Percentiles rank a stretch among this genome's conserved stretches.
Evolutionary conservation across 1,140 invertebrate genomes (phyloP).

Genomic region (Drosophila mojavensis): DNA sequence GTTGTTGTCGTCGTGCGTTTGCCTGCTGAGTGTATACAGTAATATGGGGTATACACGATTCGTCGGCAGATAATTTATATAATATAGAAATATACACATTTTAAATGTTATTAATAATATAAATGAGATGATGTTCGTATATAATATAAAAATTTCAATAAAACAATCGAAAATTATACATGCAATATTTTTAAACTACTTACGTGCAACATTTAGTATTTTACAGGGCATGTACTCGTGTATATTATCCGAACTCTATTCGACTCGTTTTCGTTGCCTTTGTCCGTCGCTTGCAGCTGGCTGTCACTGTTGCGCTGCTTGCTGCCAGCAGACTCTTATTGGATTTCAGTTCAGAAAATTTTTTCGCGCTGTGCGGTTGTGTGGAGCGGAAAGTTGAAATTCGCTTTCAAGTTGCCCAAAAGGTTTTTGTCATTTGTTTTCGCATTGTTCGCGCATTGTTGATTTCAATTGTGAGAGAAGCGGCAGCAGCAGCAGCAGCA

Average conservation of each 20-base stretch:
- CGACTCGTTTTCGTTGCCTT: slow-evolving; percentile 36
- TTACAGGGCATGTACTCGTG: slow-evolving; percentile 22
- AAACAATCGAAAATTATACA: no score
- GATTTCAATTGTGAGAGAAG: slow-evolving; percentile 60
- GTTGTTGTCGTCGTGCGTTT: slow-evolving; percentile 42
- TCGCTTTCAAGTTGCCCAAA: slow-evolving; percentile 65
- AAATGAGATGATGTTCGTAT: no score
- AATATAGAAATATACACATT: not conserved
- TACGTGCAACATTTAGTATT: no score
- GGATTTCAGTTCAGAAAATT: slow-evolving; percentile 67
- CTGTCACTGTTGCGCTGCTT: slow-evolving; percentile 34
- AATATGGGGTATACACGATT: not conserved
- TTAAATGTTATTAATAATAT: not conserved
- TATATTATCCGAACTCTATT: not conserved
- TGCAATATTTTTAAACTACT: no score
- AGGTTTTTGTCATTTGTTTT: slow-evolving; percentile 58
- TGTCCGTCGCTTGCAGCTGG: slow-evolving; percentile 61
- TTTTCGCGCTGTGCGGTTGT: slow-evolving; percentile 72
- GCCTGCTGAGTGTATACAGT: slow-evolving; percentile 34
- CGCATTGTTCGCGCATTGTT: slow-evolving; percentile 55
- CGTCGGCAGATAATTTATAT: not conserved
- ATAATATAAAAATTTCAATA: no score
- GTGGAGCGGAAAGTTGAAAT: slow-evolving; percentile 66
- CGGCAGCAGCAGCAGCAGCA: slow-evolving; percentile 40
- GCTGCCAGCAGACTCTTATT: slow-evolving; percentile 41